phyloP scores from a whole-genome alignment of 1,140 invertebrate genomes.

The Prorops nasuta region DNA sequence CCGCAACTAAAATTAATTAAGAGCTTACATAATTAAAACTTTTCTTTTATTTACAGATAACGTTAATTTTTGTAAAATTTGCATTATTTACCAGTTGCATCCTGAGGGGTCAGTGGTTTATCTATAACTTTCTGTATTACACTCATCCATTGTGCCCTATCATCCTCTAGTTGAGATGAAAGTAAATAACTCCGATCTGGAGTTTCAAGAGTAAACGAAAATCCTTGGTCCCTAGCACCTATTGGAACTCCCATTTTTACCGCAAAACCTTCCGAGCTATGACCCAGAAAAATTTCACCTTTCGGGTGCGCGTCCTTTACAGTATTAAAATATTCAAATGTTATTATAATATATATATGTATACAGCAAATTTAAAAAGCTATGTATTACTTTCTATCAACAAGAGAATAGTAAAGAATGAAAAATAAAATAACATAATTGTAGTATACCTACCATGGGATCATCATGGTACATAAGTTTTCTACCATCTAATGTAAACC shows the following conservation, averaged over 20 bases:
- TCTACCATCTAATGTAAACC: slow-evolving; percentile 86
- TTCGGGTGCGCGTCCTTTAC: slow-evolving; percentile 78
- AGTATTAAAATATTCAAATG: slow-evolving; percentile 6
- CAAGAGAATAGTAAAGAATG: no score
- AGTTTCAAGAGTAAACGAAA: slow-evolving; percentile 83
- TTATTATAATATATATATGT: neutral
- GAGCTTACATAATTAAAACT: slow-evolving; percentile 13
- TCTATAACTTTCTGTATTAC: slow-evolving; percentile 75
- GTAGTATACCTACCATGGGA: slow-evolving; percentile 61
- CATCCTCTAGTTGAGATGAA: slow-evolving; percentile 76
- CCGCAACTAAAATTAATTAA: slow-evolving; percentile 64
- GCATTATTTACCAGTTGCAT: slow-evolving; percentile 69
- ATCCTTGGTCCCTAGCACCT: slow-evolving; percentile 72
- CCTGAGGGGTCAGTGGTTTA: slow-evolving; percentile 74
- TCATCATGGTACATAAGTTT: slow-evolving; percentile 91
- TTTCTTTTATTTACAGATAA: slow-evolving; percentile 6
- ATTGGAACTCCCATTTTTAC: slow-evolving; percentile 63
- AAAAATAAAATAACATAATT: neutral
- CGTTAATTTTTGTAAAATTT: slow-evolving; percentile 4
- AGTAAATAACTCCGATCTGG: slow-evolving; percentile 79
- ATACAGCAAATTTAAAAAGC: no score
- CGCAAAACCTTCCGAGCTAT: slow-evolving; percentile 72
- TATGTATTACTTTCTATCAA: no score
- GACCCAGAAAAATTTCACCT: slow-evolving; percentile 85
- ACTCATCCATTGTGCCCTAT: slow-evolving; percentile 78